Evolutionary conservation across 1,140 invertebrate species (phyloP), one percentile per base, ranked within the genome.

Genomic region (Drosophila serrata): DNA sequence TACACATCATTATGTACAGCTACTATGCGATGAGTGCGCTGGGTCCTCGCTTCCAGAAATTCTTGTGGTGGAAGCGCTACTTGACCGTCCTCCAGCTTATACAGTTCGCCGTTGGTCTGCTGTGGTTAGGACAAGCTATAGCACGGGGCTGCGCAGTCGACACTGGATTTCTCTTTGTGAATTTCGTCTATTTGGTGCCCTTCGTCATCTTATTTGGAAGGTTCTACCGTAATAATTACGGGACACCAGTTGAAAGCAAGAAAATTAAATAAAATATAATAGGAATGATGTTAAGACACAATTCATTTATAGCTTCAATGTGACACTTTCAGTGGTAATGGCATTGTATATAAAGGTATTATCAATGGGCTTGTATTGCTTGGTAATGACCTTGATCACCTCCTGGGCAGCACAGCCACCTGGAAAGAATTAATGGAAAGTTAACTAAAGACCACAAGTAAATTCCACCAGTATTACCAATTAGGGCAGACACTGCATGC

Each of bases 261-360:
- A 31, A 24, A 37, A n/a, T 27, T 29, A 19, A 57, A 62, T 45
- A 49, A 49, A 29, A 11, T 24, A 29, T 7, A 0, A 39, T 31
- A 27, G 15, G 12, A 12, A 29, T 37, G 35, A 8, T 53, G 45
- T 43, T 8, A 74, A 63, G 58, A 49, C 31, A 12, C 4, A 17
- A 51, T 49, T 75, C 62, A 8, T 65, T 92, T 92, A 92, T 59
- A 92, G 60, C 70, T 84, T 92, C 22, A 92, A 78, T 33, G 97
- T 97, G 57, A 95, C 95, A 45, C 97, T 97, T 70, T 96, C 97
- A 56, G 97, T 97, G 60, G 96, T 97, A 79, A 98, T 97, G 58
- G 97, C 98, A 94, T 99, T 98, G 93, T 99, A 99, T 77, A 99
- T 96, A 93, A 98, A 97, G 1, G 97, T 98, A 93, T 99, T 99